Evolutionary conservation across 2,888 invertebrate species (phyloP).

Genomic region (Athalia rosae): DNA sequence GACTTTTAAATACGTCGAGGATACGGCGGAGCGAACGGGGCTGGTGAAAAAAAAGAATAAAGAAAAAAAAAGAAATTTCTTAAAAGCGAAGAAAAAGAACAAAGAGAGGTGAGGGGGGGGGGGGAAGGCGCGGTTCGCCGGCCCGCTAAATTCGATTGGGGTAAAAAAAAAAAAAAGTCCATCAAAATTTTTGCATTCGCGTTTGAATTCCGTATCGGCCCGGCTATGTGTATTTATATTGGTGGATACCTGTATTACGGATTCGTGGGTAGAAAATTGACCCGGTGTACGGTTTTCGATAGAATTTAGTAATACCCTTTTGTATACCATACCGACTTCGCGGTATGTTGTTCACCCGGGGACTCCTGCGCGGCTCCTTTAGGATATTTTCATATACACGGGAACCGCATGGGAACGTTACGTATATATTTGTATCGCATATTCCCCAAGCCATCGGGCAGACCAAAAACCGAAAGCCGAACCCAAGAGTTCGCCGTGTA

Average conservation of each 20-base stretch:
- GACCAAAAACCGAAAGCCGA: too few species aligned
- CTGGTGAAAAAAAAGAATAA: too few species aligned
- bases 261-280: slow-evolving; percentile 37
- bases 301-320: slow-evolving; percentile 10
- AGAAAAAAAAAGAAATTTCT: too few species aligned
- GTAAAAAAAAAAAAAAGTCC: neutral
- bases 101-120: neutral
- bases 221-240: too few species aligned
- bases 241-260: too few species aligned
- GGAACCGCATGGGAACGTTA: neutral
- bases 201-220: slow-evolving; percentile 34
- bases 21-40: neutral
- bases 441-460: too few species aligned
- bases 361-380: neutral
- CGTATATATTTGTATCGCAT: too few species aligned
- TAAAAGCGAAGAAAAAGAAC: too few species aligned
- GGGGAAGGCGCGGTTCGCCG: neutral
- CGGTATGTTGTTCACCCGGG: neutral
- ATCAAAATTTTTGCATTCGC: slow-evolving; percentile 34
- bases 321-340: slow-evolving; percentile 6
- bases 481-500: too few species aligned
- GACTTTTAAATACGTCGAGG: slow-evolving; percentile 35
- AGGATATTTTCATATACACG: slow-evolving; percentile 21
- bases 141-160: slow-evolving; percentile 5
- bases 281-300: slow-evolving; percentile 6